These are phyloP conservation scores for Emydoidea blandingii DNA, from an alignment of 2,797 vertebrate genomes.

Conservation along the genomic window DNA sequence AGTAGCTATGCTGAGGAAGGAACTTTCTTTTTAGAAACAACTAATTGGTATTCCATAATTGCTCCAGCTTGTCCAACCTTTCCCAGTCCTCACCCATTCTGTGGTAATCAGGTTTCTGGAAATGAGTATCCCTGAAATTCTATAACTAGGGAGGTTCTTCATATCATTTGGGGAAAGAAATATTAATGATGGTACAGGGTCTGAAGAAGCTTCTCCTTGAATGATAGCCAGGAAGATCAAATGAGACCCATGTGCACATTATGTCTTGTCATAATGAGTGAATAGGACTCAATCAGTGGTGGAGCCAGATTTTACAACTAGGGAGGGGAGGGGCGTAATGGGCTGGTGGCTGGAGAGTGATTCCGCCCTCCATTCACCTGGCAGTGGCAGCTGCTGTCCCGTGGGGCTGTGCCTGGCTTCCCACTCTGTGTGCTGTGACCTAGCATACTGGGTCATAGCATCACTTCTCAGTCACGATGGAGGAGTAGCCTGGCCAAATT, in stretches of 20 bases:
- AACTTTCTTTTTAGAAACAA: background rate
- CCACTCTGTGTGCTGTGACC: background rate
- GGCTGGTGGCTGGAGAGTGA: background rate
- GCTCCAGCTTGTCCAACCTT: background rate
- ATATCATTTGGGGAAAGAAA: background rate
- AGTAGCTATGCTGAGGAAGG: fast-evolving
- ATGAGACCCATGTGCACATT: background rate
- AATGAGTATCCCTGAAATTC: background rate
- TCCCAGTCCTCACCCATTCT: background rate
- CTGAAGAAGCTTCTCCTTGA: background rate
- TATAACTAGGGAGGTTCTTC: background rate
- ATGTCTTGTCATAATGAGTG: background rate
- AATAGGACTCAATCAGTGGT: background rate
- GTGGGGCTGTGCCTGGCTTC: background rate
- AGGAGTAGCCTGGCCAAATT: background rate
- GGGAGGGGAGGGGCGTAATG: background rate
- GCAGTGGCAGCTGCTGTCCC: background rate
- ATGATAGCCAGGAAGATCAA: background rate
- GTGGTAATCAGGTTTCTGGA: background rate
- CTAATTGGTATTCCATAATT: background rate
- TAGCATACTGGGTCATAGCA: background rate
- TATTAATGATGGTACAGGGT: background rate
- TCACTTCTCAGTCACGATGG: background rate
- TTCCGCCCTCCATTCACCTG: background rate
- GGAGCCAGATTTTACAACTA: background rate